These are phyloP conservation scores for Hyla sarda DNA, from an alignment of 2,113 vertebrate species.

Conservation along the genomic window DNA sequence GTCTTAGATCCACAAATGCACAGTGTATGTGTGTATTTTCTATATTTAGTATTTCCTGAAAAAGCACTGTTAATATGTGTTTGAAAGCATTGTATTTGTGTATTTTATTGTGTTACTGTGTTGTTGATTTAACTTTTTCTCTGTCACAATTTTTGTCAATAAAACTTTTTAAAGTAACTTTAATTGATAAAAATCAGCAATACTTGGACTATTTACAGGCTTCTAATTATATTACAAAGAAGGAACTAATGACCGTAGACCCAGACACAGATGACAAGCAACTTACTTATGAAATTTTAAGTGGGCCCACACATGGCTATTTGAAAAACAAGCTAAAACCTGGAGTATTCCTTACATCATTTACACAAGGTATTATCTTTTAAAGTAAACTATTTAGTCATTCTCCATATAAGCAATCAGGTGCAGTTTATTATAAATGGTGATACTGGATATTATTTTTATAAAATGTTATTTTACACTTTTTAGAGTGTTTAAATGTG, in stretches of 20 bases:
- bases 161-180: not conserved
- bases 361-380: constrained; percentile 97
- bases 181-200: not conserved
- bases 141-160: not conserved
- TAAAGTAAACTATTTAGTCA: no score
- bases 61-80: no score
- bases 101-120: not conserved
- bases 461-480: no score
- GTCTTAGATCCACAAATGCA: no score
- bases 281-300: constrained; percentile 87
- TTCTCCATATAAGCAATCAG: no score
- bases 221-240: constrained; percentile 92
- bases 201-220: constrained; percentile 74
- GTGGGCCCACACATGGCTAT: constrained; percentile 80
- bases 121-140: not conserved
- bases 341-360: constrained; percentile 72
- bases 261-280: constrained; percentile 89
- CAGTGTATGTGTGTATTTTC: no score
- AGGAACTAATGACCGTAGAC: constrained; percentile 90
- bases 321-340: constrained; percentile 88
- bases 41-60: no score
- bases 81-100: no score
- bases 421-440: no score
- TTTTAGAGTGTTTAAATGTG: no score
- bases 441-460: no score